Conservation (phyloP, 2,888 invertebrate species). For the Entomobrya proxima region DNA sequence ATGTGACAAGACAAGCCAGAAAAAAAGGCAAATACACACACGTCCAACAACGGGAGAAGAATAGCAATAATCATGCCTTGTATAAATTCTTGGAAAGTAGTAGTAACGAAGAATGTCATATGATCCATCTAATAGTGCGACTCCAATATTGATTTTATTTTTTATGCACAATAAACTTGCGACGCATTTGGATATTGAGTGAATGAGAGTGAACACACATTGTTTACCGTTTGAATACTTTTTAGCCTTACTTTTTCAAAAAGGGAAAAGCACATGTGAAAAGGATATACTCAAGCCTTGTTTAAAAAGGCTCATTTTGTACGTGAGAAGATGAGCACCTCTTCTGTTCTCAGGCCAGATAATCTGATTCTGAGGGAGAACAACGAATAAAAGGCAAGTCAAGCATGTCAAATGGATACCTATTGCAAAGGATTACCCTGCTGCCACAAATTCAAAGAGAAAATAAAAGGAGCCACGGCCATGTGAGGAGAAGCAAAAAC, state of each 20-base stretch:
- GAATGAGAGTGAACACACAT: too few species aligned
- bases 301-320: background rate
- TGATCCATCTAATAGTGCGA: background rate
- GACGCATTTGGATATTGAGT: too few species aligned
- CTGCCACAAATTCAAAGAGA: background rate
- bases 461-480: constrained; percentile 38
- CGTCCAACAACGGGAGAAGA: too few species aligned
- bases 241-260: background rate
- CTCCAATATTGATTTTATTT: background rate
- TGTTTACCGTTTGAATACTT: background rate
- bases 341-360: background rate
- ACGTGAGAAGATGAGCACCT: background rate
- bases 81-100: background rate
- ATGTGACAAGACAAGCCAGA: background rate
- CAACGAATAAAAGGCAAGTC: background rate
- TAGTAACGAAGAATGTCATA: background rate
- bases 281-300: background rate
- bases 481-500: background rate
- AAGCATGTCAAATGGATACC: background rate
- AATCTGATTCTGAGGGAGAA: background rate
- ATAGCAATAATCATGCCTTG: background rate
- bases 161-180: constrained; percentile 8
- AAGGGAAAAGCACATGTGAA: background rate
- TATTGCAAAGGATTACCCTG: background rate
- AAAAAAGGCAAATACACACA: too few species aligned